These are phyloP conservation scores for Catharus ustulatus DNA, from an alignment of 2,797 vertebrate genomes.

Conservation along the genomic window DNA sequence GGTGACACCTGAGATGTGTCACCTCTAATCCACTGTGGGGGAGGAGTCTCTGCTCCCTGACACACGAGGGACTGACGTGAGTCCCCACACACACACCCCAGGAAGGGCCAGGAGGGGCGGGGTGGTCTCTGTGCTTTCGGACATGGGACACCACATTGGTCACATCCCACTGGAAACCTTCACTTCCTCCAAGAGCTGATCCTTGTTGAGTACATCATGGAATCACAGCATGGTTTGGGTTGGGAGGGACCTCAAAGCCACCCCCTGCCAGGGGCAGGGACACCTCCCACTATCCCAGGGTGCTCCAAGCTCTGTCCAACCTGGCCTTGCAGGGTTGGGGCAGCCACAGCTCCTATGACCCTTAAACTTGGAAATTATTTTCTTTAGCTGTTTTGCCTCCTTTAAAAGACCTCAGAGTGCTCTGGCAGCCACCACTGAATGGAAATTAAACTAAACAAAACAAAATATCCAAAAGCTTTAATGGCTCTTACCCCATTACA, in stretches of 20 bases:
- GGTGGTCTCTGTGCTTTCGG: fast-evolving
- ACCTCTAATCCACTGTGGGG: not conserved
- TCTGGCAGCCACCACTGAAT: not conserved
- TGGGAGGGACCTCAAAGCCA: not conserved
- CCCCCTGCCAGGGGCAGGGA: not conserved
- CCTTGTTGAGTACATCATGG: not conserved
- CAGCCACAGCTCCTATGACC: fast-evolving
- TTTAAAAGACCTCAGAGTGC: not conserved
- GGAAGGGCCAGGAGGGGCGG: not conserved
- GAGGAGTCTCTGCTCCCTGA: not conserved
- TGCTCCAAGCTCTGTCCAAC: fast-evolving
- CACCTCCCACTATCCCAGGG: fast-evolving
- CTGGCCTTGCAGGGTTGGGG: not conserved
- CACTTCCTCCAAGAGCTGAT: not conserved
- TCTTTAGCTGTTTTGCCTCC: not conserved
- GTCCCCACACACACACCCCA: not conserved
- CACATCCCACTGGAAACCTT: not conserved
- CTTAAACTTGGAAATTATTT: not conserved
- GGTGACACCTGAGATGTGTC: not conserved
- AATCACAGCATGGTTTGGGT: not conserved
- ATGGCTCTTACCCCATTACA: not conserved
- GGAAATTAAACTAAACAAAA: not conserved
- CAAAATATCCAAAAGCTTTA: not conserved
- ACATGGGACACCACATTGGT: not conserved
- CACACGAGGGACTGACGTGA: not conserved